Conservation (phyloP, 2,797 vertebrate genomes). For the Pteronotus mesoamericanus region DNA sequence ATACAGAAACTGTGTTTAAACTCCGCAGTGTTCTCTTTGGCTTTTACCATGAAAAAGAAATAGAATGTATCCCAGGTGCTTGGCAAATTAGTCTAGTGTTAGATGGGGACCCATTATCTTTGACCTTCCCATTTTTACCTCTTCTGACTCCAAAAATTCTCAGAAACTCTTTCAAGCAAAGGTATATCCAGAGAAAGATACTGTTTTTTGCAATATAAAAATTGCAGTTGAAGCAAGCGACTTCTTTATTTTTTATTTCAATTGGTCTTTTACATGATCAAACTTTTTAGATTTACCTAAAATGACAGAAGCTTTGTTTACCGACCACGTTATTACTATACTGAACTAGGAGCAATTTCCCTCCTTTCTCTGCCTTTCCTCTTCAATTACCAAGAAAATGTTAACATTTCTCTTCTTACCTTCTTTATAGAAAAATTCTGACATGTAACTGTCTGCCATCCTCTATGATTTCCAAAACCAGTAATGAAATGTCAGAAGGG, state of each 20-base stretch:
- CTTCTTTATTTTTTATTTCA: slow-evolving; percentile 60
- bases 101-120: slow-evolving; percentile 47
- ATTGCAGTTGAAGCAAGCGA: slow-evolving; percentile 59
- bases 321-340: slow-evolving; percentile 38
- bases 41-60: slow-evolving; percentile 50
- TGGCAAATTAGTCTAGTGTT: slow-evolving; percentile 14
- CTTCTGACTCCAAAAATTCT: neutral
- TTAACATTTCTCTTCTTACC: slow-evolving; percentile 52
- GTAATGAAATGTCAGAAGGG: slow-evolving; percentile 65
- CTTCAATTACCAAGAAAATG: slow-evolving; percentile 52
- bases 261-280: slow-evolving; percentile 51
- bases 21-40: neutral
- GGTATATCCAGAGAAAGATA: neutral
- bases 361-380: slow-evolving; percentile 43
- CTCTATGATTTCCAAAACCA: slow-evolving; percentile 58
- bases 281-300: slow-evolving; percentile 51
- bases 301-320: slow-evolving; percentile 55
- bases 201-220: neutral
- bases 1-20: slow-evolving; percentile 45
- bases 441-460: slow-evolving; percentile 60
- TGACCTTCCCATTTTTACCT: neutral
- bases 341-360: slow-evolving; percentile 39
- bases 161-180: neutral
- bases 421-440: slow-evolving; percentile 49
- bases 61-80: slow-evolving; percentile 4